These are phyloP conservation scores for Camelus bactrianus DNA, from an alignment of 2,113 vertebrate genomes.

Conservation along the genomic window DNA sequence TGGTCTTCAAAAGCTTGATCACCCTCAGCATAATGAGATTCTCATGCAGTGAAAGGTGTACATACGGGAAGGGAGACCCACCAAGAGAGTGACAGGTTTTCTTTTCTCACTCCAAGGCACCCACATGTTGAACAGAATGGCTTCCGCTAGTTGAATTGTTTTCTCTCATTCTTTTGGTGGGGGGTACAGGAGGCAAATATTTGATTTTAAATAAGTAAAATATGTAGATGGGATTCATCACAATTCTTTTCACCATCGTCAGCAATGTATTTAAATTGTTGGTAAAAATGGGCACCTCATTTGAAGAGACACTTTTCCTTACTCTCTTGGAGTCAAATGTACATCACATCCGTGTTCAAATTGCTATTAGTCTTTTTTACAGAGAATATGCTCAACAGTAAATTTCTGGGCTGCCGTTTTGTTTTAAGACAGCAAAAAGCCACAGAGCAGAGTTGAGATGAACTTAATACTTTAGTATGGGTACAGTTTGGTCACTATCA, in stretches of 20 bases:
- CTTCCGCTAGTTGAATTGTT: background rate
- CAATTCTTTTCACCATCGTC: background rate
- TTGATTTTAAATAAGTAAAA: background rate
- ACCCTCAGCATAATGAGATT: background rate
- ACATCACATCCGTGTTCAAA: background rate
- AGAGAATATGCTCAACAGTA: background rate
- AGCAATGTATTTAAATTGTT: background rate
- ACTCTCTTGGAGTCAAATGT: background rate
- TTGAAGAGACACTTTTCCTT: background rate
- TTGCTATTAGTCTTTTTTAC: background rate
- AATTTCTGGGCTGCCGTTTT: background rate
- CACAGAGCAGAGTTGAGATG: background rate
- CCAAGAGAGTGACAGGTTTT: fast-evolving
- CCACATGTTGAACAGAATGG: background rate
- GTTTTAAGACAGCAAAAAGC: background rate
- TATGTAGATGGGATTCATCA: background rate
- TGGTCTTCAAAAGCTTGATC: background rate
- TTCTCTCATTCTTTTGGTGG: background rate
- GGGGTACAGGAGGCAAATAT: background rate
- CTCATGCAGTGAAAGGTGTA: background rate
- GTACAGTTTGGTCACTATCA: background rate
- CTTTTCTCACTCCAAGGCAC: background rate
- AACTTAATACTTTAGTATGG: background rate
- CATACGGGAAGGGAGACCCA: background rate
- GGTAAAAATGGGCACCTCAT: background rate